These are phyloP conservation scores for Apamea epomidion DNA, from an alignment of 2,888 invertebrate genomes.

Conservation along the genomic window DNA sequence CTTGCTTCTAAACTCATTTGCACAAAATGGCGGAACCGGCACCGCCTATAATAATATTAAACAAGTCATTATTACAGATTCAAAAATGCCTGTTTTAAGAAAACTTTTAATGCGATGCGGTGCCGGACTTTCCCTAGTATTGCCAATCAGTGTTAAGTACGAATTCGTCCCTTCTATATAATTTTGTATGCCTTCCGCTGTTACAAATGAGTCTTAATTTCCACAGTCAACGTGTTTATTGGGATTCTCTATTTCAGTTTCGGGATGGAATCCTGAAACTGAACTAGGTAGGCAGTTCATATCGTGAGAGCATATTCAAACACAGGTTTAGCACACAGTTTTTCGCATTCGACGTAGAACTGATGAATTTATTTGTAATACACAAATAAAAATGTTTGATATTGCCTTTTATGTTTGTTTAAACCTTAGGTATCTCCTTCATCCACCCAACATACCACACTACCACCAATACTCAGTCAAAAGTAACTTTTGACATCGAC, in stretches of 20 bases:
- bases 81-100: neutral
- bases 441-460: too few relatives aligned
- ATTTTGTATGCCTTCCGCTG: slow-evolving; percentile 48
- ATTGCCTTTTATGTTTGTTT: neutral
- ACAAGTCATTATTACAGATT: slow-evolving; percentile 1
- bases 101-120: slow-evolving; percentile 13
- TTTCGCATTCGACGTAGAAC: neutral
- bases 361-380: neutral
- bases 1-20: slow-evolving; percentile 48
- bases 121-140: slow-evolving; percentile 26
- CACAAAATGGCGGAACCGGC: slow-evolving; percentile 44
- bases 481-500: neutral
- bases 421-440: neutral
- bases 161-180: slow-evolving; percentile 7
- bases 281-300: slow-evolving; percentile 38
- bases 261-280: slow-evolving; percentile 45
- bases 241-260: slow-evolving; percentile 51
- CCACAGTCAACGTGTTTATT: slow-evolving; percentile 54
- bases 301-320: slow-evolving; percentile 10
- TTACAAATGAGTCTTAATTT: slow-evolving; percentile 54
- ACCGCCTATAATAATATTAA: slow-evolving; percentile 21
- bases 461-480: neutral
- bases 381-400: neutral
- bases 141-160: slow-evolving; percentile 37
- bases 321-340: neutral